Evolutionary conservation across 1,140 invertebrate species (phyloP).

Genomic region (Drosophila parvula): DNA sequence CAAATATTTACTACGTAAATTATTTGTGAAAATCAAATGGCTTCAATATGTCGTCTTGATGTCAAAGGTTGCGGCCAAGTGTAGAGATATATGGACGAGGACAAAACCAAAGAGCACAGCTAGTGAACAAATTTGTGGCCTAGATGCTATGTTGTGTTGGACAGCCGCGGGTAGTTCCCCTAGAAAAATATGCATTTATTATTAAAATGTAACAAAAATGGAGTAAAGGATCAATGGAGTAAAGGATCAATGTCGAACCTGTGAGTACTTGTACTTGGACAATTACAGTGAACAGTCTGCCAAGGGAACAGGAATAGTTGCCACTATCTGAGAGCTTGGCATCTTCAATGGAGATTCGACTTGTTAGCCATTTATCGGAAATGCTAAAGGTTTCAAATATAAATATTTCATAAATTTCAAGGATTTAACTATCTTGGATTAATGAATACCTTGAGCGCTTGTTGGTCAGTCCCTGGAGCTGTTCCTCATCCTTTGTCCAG

Average conservation of each 20-base stretch:
- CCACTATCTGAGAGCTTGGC: constrained; percentile 83
- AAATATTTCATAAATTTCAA: neutral
- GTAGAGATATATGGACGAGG: constrained; percentile 36
- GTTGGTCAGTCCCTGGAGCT: constrained; percentile 55
- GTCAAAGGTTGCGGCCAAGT: constrained; percentile 20
- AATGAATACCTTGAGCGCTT: constrained; percentile 68
- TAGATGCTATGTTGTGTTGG: constrained; percentile 73
- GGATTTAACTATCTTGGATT: no score
- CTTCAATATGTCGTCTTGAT: constrained; percentile 33
- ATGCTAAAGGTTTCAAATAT: constrained; percentile 54
- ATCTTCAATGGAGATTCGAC: constrained; percentile 79
- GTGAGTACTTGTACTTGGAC: constrained; percentile 84
- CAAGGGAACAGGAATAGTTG: constrained; percentile 83
- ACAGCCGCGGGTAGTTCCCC: constrained; percentile 84
- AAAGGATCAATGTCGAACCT: constrained; percentile 53
- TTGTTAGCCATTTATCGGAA: constrained; percentile 78
- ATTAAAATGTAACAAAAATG: neutral
- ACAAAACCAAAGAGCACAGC: constrained; percentile 34
- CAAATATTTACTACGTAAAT: constrained; percentile 40
- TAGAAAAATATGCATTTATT: constrained; percentile 25
- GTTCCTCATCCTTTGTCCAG: constrained; percentile 82
- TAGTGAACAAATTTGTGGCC: constrained; percentile 8
- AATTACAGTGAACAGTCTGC: constrained; percentile 80
- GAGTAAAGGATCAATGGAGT: neutral
- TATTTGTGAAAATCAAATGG: constrained; percentile 28